These are phyloP conservation scores for Criorhina ranunculi DNA, from an alignment of 2,888 invertebrate species.

Conservation along the genomic window DNA sequence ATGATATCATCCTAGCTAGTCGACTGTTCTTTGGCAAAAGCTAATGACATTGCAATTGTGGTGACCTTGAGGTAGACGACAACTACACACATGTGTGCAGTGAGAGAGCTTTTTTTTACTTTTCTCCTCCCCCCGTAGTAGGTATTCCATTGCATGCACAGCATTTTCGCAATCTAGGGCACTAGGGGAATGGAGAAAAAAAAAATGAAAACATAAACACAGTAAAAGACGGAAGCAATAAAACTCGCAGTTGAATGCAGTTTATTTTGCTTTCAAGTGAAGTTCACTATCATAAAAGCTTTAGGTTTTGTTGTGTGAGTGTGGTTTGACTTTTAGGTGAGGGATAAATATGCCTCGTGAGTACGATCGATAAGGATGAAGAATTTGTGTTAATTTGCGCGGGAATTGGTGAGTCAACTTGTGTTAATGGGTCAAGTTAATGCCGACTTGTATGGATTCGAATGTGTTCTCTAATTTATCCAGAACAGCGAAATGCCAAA, in stretches of 20 bases:
- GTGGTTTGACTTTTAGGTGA: background rate
- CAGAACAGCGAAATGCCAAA: background rate
- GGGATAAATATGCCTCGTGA: background rate
- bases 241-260: background rate
- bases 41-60: conserved; percentile 70
- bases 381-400: background rate
- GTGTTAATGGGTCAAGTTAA: conserved; percentile 30
- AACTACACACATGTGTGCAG: background rate
- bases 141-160: background rate
- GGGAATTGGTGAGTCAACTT: background rate
- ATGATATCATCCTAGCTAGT: conserved; percentile 59
- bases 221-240: conserved; percentile 41
- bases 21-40: conserved; percentile 46
- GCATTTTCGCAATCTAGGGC: conserved; percentile 42
- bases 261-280: background rate
- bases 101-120: conserved; percentile 33
- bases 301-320: background rate
- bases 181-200: conserved; percentile 28
- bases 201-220: conserved; percentile 8
- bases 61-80: conserved; percentile 52
- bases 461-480: background rate
- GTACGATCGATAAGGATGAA: background rate
- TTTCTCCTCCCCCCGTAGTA: too few species aligned
- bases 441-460: conserved; percentile 8
- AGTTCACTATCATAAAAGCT: conserved; percentile 23